Base-by-base conservation (phyloP, 92 coral and sea anemone genomes). In the Siderastrea siderea region DNA sequence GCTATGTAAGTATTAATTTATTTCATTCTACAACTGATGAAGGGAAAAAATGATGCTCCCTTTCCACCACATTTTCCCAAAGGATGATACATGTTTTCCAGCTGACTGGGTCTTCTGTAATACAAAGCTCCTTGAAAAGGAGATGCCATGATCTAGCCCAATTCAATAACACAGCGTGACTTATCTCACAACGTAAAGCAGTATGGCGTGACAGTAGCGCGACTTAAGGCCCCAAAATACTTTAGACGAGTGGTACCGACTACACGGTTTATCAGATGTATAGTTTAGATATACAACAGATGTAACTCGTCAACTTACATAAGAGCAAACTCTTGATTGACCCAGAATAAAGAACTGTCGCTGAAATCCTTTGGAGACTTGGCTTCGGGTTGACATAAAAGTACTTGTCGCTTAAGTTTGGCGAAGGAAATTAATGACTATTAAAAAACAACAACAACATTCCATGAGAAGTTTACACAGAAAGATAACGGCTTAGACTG, bases 391-490 rank as follows among this genome's bases (percentile, higher is more conserved):
- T 95, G 94, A 76, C 99, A 93, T 7, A 84, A 47, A 15, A 97
- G 91, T 0, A 97, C 89, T 83, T 97, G 99, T 4, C 99, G 97
- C 90, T 97, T 97, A 75, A 97, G 92, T 83, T 97, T 97, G 8
- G 99, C 93, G 82, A 97, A 93, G 38, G 99, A 88, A 69, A 97
- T 88, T 57, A 97, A 89, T 3, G 99, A 97, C 99, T 97, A 79
- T 4, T 76, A 59, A 57, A 71, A 50, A 74, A 51, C 3, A 48
- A 9, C 15, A 9, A 14, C 10, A 55, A 14, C 12, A 55, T 55
- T 50, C 8, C 60, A 38, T 67, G 66, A 61, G 66, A 12, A 26
- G 38, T 0, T 26, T 26, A 26, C 26, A 61, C 66, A 15, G 1
- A 61, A 7, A 14, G 12, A 55, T 55, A 7, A 55, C 38, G 38